phyloP scores from a whole-genome alignment of 64 coral and sea anemone genomes.

The Montipora cactus region DNA sequence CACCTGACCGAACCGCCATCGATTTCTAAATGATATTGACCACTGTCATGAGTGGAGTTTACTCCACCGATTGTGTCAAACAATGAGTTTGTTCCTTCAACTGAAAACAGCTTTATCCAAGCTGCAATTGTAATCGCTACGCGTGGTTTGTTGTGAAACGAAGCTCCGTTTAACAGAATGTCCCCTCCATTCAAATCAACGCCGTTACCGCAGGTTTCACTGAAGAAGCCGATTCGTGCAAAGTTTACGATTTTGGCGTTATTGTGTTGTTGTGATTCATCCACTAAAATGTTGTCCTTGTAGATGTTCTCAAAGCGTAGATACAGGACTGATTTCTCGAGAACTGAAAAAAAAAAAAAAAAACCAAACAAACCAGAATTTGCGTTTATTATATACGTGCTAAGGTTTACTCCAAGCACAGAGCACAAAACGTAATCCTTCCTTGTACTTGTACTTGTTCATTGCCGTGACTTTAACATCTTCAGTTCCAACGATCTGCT shows the following conservation, averaged over 20 bases:
- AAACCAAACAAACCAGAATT: no score
- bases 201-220: constrained; percentile 91
- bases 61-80: constrained; percentile 95
- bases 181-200: constrained; percentile 91
- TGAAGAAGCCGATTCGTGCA: constrained; percentile 84
- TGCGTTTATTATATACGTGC: no score
- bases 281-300: constrained; percentile 77
- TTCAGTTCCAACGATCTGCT: no score
- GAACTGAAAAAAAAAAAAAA: constrained; percentile 70
- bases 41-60: constrained; percentile 78
- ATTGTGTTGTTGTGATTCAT: constrained; percentile 82
- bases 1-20: constrained; percentile 86
- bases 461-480: no score
- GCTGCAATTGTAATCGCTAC: constrained; percentile 87
- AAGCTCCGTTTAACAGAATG: constrained; percentile 83
- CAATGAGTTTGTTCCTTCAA: constrained; percentile 73
- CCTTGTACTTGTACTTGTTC: no score
- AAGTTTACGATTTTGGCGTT: constrained; percentile 90
- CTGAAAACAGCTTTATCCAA: constrained; percentile 85
- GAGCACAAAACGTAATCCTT: no score
- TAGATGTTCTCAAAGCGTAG: constrained; percentile 90
- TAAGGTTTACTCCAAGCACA: no score
- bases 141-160: constrained; percentile 80
- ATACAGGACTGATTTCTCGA: constrained; percentile 84
- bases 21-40: constrained; percentile 87